These are phyloP conservation scores for Apotomis turbidana DNA, from an alignment of 2,888 invertebrate species.

Conservation along the genomic window DNA sequence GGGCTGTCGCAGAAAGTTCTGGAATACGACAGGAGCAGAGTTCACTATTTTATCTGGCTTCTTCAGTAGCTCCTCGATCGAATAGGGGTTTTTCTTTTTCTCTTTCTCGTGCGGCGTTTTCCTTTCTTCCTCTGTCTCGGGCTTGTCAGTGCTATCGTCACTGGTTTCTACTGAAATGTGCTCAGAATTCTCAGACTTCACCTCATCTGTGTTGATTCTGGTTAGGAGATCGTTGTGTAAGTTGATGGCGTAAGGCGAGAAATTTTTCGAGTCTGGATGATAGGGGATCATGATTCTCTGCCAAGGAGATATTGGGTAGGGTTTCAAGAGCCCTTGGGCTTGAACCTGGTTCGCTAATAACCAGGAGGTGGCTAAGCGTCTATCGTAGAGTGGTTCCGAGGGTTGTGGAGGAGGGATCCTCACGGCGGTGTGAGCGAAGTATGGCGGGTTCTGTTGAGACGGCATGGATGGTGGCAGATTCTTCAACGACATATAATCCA, in stretches of 20 bases:
- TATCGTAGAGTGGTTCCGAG: slow-evolving; percentile 72
- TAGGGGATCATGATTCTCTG: slow-evolving; percentile 85
- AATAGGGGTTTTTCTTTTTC: slow-evolving; percentile 91
- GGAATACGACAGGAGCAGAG: slow-evolving; percentile 66
- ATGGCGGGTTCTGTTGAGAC: slow-evolving; percentile 65
- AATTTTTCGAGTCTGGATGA: slow-evolving; percentile 68
- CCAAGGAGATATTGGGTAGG: slow-evolving; percentile 83
- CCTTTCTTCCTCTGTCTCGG: slow-evolving; percentile 69
- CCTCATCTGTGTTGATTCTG: slow-evolving; percentile 71
- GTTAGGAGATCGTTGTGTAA: slow-evolving; percentile 70
- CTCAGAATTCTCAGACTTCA: slow-evolving; percentile 74
- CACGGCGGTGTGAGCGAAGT: slow-evolving; percentile 73
- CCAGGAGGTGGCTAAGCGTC: slow-evolving; percentile 82
- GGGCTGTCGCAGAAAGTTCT: slow-evolving; percentile 82
- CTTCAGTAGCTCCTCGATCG: slow-evolving; percentile 93
- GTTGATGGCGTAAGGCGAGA: slow-evolving; percentile 70
- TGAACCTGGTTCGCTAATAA: slow-evolving; percentile 81
- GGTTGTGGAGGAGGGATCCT: slow-evolving; percentile 71
- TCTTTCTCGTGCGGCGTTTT: slow-evolving; percentile 71
- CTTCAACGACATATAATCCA: slow-evolving; percentile 78
- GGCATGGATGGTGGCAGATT: slow-evolving; percentile 63
- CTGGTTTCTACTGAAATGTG: slow-evolving; percentile 83
- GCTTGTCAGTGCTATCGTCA: slow-evolving; percentile 84
- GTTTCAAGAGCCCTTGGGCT: slow-evolving; percentile 77
- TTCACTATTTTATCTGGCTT: slow-evolving; percentile 87